Evolutionary conservation across 1,140 invertebrate species (phyloP), one percentile per base, ranked within the genome.

Genomic region (Vollenhovia emeryi): DNA sequence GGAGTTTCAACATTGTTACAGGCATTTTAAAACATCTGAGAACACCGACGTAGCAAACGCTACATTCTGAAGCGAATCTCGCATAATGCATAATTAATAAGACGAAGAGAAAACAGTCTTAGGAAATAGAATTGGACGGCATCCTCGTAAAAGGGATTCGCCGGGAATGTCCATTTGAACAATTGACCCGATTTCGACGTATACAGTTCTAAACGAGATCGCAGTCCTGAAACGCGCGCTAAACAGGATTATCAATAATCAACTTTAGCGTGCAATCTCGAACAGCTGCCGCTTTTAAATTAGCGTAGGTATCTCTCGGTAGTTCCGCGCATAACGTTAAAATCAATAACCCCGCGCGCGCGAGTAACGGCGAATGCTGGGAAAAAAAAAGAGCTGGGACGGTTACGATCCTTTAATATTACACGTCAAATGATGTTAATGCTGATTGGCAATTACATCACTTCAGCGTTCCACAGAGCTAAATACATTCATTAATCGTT

Each of bases 401-500:
- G 8, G 7, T 5, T 55, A 21, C 33, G n/a, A 30, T 50, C 18
- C 9, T 30, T 69, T 69, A 43, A 59, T 45, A 15, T 71, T 33
- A 57, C 5, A 33, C 21, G 30, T 27, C 24, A 50, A 48, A 64
- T 36, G 30, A 36, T 43, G 18, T 71, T 57, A 71, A 57, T 43
- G 50, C 45, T 50, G 66, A 68, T 80, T 80, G 33, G 24, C 43
- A 82, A 82, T 71, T 82, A 69, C 66, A 18, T 57, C 30, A 57
- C 30, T 59, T 40, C n/a, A 52, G 21, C 30, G n/a, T 48, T 50
- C 62, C 3, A 24, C 21, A 43, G 36, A 71, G 24, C 36, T 71
- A 82, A 82, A 71, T 68, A 43, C 50, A 40, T 66, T 71, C 78
- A 82, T 82, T 82, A 82, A 82, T 82, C 66, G 50, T 57, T 30